Base-by-base conservation (phyloP, 2,888 invertebrate genomes). In the Homarus gammarus region DNA sequence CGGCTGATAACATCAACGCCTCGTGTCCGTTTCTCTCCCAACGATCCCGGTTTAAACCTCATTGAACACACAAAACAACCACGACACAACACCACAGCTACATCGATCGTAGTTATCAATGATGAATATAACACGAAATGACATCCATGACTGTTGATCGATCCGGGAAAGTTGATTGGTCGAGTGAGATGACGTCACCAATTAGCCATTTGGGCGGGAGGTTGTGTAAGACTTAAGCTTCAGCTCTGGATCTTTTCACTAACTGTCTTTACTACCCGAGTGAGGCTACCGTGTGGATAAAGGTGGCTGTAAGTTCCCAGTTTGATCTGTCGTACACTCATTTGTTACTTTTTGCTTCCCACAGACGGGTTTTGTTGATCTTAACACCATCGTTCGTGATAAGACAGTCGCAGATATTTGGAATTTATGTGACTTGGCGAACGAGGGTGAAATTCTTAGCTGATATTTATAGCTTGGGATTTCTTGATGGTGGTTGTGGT, bases 281-380 rank as follows among this genome's bases (percentile, higher is more conserved):
- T 49, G 27, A 68, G 82, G 87, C 87, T 87, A 87, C 87, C 82
- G 87, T 87, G 81, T 33, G 81, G 82, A 87, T 87, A 70, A 81
- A 72, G 15, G n/a, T 31, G 84, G 61, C 77, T 84, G 40, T 77
- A 86, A 78, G 68, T 78, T 73, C 70, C 49, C 78, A 78, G 33
- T 86, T 70, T 61, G 33, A n/a, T 49, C 61, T 36, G 44, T 75
- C 64, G 33, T 64, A 84, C 84, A 84, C 77, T 77, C 61, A 12
- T 64, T 36, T 51, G 27, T 84, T 77, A 18, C 44, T 64, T 84
- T 84, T 61, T 73, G 40, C 31, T n/a, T 15, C 6, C 73, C 22
- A 77, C 22, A 31, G 75, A 77, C 84, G 44, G 64, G 84, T 84
- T 56, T 56, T 18, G 27, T 75, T 40, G 40, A 44, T 40, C 44